Conservation (phyloP, 2,113 vertebrate genomes). For the Formicarius rufipectus region DNA sequence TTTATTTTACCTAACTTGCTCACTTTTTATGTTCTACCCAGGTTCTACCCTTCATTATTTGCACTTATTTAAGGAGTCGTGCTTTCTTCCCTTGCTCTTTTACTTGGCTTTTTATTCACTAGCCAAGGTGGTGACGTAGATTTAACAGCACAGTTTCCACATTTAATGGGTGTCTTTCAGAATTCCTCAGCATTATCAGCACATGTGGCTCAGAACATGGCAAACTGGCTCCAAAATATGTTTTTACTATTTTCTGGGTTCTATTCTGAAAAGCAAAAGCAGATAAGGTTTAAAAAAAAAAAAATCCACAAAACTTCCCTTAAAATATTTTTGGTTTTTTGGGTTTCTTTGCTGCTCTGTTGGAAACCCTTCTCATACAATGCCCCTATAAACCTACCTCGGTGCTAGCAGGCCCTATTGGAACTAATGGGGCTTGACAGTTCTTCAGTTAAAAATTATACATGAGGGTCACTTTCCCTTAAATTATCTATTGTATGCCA, state of each 20-base stretch:
- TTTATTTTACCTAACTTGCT: constrained; percentile 30
- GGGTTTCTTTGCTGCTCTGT: constrained; percentile 29
- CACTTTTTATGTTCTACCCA: constrained; percentile 23
- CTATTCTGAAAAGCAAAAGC: constrained; percentile 23
- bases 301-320: constrained; percentile 36
- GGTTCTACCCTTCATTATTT: constrained; percentile 44
- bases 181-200: constrained; percentile 58
- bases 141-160: constrained; percentile 16
- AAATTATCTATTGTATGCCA: constrained; percentile 85
- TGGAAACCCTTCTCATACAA: constrained; percentile 66
- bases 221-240: constrained; percentile 26
- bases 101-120: constrained; percentile 56
- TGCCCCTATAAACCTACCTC: constrained; percentile 70
- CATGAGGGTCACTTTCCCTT: constrained; percentile 85
- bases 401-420: constrained; percentile 71
- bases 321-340: neutral
- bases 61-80: constrained; percentile 8
- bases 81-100: constrained; percentile 35
- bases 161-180: constrained; percentile 47
- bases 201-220: neutral
- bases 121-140: neutral
- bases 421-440: constrained; percentile 85
- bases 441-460: constrained; percentile 86
- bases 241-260: constrained; percentile 38
- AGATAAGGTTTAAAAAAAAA: neutral